Conservation (phyloP, 2,888 invertebrate species). For the Eupithecia pulchellata region DNA sequence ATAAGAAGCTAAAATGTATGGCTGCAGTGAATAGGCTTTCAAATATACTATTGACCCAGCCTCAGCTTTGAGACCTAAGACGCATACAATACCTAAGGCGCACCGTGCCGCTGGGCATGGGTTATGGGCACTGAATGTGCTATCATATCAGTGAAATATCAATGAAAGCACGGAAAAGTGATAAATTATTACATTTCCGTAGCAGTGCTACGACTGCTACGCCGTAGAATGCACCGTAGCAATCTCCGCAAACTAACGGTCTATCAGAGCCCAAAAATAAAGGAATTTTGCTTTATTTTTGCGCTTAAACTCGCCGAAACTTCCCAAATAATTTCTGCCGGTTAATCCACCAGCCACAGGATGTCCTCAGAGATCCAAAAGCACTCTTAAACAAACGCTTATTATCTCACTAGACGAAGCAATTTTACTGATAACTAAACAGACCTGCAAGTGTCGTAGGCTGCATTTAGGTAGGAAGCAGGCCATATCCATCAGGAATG, state of each 20-base stretch:
- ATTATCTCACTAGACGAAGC: conserved; percentile 46
- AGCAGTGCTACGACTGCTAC: not conserved
- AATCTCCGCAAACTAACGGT: not conserved
- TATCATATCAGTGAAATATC: not conserved
- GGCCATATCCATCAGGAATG: not conserved
- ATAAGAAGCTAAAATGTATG: not conserved
- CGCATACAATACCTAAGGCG: too few relatives aligned
- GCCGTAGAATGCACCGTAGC: not conserved
- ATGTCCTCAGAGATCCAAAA: conserved; percentile 29
- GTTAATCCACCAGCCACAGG: conserved; percentile 27
- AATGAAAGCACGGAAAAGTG: not conserved
- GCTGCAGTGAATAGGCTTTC: not conserved
- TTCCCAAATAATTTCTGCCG: conserved; percentile 10
- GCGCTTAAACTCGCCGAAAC: conserved; percentile 5
- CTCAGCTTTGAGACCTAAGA: too few relatives aligned
- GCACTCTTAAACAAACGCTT: conserved; percentile 44
- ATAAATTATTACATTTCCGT: not conserved
- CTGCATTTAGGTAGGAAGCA: not conserved
- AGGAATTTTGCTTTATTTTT: conserved; percentile 12
- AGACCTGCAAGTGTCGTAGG: conserved; percentile 48
- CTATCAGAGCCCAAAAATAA: conserved; percentile 12
- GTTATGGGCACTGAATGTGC: too few relatives aligned
- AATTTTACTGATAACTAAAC: conserved; percentile 53
- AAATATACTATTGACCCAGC: too few relatives aligned
- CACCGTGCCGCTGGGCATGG: too few relatives aligned